Evolutionary conservation across 2,888 invertebrate species (phyloP).

Genomic region (Brachypalpus laphriformis): DNA sequence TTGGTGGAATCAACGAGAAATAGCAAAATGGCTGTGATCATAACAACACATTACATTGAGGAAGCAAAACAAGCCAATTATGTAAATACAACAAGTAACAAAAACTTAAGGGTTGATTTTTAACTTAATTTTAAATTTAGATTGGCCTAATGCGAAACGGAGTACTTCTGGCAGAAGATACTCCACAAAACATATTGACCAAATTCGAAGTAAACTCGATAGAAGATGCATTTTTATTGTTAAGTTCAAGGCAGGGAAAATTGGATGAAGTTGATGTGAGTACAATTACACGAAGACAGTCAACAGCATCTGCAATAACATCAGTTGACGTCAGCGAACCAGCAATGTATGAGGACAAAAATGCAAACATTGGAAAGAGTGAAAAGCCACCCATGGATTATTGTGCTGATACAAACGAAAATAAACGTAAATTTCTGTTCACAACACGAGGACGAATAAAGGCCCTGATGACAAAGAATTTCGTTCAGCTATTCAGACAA

Average conservation of each 20-base stretch:
- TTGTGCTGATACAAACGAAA: conserved; percentile 74
- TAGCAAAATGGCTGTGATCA: conserved; percentile 91
- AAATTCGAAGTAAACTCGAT: conserved; percentile 89
- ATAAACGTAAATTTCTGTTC: conserved; percentile 79
- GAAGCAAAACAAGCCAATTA: conserved; percentile 92
- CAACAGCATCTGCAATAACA: conserved; percentile 76
- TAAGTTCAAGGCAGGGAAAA: conserved; percentile 86
- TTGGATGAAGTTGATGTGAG: conserved; percentile 79
- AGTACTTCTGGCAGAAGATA: conserved; percentile 92
- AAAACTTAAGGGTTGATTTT: not conserved
- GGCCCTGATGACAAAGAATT: conserved; percentile 88
- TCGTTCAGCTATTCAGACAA: conserved; percentile 88
- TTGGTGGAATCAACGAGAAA: conserved; percentile 88
- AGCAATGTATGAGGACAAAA: conserved; percentile 55
- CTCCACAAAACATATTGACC: conserved; percentile 88
- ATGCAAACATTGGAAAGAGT: conserved; percentile 70
- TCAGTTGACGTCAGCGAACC: conserved; percentile 79
- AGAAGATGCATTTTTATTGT: conserved; percentile 93
- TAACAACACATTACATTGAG: conserved; percentile 97
- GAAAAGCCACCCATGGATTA: conserved; percentile 76
- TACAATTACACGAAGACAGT: conserved; percentile 70
- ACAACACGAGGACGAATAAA: conserved; percentile 83
- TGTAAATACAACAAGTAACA: conserved; percentile 83
- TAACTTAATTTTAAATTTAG: conserved; percentile 82
- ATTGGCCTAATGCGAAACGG: conserved; percentile 96